Percentiles rank a stretch among this genome's conserved stretches.
Evolutionary conservation across 2,113 vertebrate genomes (phyloP).

Genomic region (Pelmatolapia mariae): DNA sequence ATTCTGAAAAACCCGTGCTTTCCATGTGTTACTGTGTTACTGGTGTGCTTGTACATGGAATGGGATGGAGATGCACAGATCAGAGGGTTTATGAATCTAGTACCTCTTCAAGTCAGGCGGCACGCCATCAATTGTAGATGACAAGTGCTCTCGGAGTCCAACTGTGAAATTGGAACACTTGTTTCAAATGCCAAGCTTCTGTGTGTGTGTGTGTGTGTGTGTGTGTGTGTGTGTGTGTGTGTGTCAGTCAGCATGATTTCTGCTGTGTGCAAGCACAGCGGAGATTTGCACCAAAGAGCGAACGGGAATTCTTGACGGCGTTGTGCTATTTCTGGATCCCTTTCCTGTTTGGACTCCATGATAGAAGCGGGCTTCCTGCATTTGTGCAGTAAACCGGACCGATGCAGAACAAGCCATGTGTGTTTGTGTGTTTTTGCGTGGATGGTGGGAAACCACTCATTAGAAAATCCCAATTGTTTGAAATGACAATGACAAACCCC

Average conservation of each 20-base stretch:
- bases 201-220: neutral
- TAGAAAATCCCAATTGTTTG: neutral
- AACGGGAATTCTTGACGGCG: neutral
- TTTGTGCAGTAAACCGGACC: neutral
- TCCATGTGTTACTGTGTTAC: neutral
- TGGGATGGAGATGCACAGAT: constrained; percentile 7
- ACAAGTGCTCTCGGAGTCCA: neutral
- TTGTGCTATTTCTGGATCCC: constrained; percentile 27
- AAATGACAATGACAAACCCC: neutral
- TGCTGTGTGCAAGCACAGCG: neutral
- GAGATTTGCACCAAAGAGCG: neutral
- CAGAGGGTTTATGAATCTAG: constrained; percentile 9
- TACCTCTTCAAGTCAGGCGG: neutral
- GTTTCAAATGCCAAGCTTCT: constrained; percentile 25
- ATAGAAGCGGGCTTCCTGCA: constrained; percentile 12
- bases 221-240: neutral
- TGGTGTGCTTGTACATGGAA: neutral
- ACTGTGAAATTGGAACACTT: constrained; percentile 44
- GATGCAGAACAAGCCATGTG: neutral
- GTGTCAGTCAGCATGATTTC: neutral
- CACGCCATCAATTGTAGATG: constrained; percentile 6
- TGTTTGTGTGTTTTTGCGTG: neutral
- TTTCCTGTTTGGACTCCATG: constrained; percentile 32
- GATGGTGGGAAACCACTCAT: neutral
- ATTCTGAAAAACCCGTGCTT: neutral